Conservation (phyloP, 1,140 invertebrate genomes). For the Tetranychus cinnabarinus region DNA sequence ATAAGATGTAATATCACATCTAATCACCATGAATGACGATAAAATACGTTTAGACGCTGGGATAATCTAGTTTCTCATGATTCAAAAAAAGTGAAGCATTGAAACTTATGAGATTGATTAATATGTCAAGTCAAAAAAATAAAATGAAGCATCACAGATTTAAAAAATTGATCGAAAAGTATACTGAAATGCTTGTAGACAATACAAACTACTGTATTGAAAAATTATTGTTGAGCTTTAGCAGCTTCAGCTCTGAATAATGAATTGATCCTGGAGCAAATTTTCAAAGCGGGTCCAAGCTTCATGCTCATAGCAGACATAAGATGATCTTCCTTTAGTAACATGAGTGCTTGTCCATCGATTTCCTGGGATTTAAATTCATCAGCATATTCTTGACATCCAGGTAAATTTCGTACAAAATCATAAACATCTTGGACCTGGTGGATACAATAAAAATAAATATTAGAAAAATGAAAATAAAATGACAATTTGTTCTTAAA, state of each 20-base stretch:
- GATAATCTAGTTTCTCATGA: too few species aligned
- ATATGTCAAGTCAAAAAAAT: too few species aligned
- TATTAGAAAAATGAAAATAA: background rate
- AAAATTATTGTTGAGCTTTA: background rate
- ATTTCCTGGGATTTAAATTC: constrained; percentile 87
- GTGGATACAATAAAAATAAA: background rate
- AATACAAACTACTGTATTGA: background rate
- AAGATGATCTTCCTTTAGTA: constrained; percentile 82
- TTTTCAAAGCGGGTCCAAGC: constrained; percentile 77
- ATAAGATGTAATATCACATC: too few species aligned
- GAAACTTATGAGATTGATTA: too few species aligned
- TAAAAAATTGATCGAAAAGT: too few species aligned
- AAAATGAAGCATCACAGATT: too few species aligned
- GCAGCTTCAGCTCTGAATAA: constrained; percentile 29
- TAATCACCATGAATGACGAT: too few species aligned
- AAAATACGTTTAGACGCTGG: too few species aligned
- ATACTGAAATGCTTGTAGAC: too few species aligned
- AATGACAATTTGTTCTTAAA: background rate
- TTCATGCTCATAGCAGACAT: constrained; percentile 87
- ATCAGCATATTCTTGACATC: constrained; percentile 74
- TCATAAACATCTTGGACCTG: constrained; percentile 34
- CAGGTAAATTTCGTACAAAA: constrained; percentile 60
- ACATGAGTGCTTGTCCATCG: constrained; percentile 72
- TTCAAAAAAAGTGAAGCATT: too few species aligned
- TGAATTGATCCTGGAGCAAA: constrained; percentile 59